Percentiles rank a stretch among this genome's conserved stretches.
These are phyloP conservation scores for Drosophila prolongata DNA, from an alignment of 2,888 invertebrate genomes.

Conservation along the genomic window DNA sequence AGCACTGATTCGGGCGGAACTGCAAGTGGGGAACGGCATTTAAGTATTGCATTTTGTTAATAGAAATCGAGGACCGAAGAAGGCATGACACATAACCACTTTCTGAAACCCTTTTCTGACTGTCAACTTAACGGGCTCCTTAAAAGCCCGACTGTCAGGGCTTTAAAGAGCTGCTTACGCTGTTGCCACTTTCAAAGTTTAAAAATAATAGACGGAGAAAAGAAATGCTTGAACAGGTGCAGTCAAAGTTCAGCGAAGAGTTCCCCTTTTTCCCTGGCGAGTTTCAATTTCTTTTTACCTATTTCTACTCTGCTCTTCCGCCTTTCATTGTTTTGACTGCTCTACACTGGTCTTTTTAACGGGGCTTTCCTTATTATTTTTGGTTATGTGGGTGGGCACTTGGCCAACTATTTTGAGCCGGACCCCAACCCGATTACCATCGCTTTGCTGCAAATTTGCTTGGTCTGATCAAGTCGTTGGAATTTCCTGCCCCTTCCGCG, in stretches of 20 bases:
- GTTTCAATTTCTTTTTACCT: neutral
- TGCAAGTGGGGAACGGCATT: slow-evolving; percentile 83
- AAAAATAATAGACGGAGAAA: neutral
- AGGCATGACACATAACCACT: neutral
- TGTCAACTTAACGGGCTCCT: slow-evolving; percentile 22
- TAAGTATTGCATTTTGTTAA: slow-evolving; percentile 3
- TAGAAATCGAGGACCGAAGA: neutral
- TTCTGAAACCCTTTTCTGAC: slow-evolving; percentile 1
- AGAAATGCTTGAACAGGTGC: slow-evolving; percentile 10
- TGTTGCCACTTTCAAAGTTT: slow-evolving; percentile 13
- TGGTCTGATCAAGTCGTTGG: slow-evolving; percentile 24
- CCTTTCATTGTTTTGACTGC: slow-evolving; percentile 8
- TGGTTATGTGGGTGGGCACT: slow-evolving; percentile 3
- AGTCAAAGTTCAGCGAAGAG: slow-evolving; percentile 14
- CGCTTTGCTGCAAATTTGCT: slow-evolving; percentile 69
- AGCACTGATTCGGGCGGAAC: slow-evolving; percentile 93
- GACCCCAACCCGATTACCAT: slow-evolving; percentile 22
- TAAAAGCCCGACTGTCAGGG: slow-evolving; percentile 13
- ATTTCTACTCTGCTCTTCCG: neutral
- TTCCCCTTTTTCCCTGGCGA: neutral
- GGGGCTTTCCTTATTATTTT: slow-evolving; percentile 3
- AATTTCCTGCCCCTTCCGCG: slow-evolving; percentile 47
- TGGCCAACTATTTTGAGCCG: slow-evolving; percentile 25
- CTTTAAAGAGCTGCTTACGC: slow-evolving; percentile 20
- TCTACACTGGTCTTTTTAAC: neutral